Base-by-base conservation (phyloP, 2,888 invertebrate genomes). In the Drosophila aldrichi region DNA sequence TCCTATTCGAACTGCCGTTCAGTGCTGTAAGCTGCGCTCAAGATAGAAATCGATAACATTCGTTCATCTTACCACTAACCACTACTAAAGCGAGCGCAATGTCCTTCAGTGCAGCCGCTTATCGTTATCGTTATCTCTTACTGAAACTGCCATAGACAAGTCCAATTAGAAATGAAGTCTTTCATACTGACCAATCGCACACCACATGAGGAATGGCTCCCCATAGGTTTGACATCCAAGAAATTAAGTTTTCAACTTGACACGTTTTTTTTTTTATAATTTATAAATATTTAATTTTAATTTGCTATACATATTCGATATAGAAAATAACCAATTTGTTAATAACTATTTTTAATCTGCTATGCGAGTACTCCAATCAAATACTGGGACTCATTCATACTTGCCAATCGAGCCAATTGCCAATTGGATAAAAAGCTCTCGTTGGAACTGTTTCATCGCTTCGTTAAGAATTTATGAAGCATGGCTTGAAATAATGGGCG, bases 41-140 rank as follows among this genome's bases (percentile, higher is more conserved):
- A 36, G 22, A n/a, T n/a, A n/a, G n/a, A 14, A n/a, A 34, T 34
- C 41, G 18, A n/a, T 38, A 38, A 25, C 22, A 32, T 18, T 48
- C 25, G 9, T 16, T 16, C 14, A 3, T 9, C 25, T 9, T 3
- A 16, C n/a, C n/a, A n/a, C n/a, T n/a, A n/a, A n/a, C n/a, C n/a
- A n/a, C n/a, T n/a, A n/a, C 16, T 29, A 16, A 4, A 20, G 29
- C 14, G 18, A 52, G 51, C 20, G 51, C 22, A 52, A 36, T 52
- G 52, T 38, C 52, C 52, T 40, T 32, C 14, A n/a, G 6, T 1
- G 29, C 29, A 29, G 29, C 29, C 9, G 25, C 25, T 16, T 38
- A 54, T 54, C 54, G 38, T 40, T 54, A 54, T 40, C 38, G 52
- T 16, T 38, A 16, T 14, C 12, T 49, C 8, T 2, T 22, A 44